Evolutionary conservation across 2,888 invertebrate species (phyloP).

Genomic region (Molorchus minor): DNA sequence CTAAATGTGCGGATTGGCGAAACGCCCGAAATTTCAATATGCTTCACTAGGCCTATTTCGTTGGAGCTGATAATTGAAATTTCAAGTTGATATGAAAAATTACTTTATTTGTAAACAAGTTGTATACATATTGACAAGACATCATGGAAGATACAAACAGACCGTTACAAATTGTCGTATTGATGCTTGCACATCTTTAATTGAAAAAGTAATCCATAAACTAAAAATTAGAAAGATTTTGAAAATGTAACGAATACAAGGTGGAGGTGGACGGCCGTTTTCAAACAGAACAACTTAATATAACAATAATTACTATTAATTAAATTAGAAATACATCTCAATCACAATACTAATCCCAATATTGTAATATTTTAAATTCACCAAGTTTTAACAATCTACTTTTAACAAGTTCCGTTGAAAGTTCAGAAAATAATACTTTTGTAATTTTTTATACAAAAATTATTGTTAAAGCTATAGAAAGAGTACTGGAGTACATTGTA

Average conservation of each 20-base stretch:
- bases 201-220: slow-evolving; percentile 25
- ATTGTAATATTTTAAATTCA: slow-evolving; percentile 14
- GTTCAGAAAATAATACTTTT: background rate
- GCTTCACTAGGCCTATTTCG: no score
- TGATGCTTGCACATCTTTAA: slow-evolving; percentile 38
- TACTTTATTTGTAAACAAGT: slow-evolving; percentile 42
- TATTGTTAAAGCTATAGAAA: no score
- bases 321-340: slow-evolving; percentile 23
- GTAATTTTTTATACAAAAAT: slow-evolving; percentile 6
- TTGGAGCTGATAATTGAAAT: no score
- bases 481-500: no score
- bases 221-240: slow-evolving; percentile 17
- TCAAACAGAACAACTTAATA: slow-evolving; percentile 15
- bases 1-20: no score
- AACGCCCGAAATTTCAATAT: no score
- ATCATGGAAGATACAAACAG: slow-evolving; percentile 58
- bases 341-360: slow-evolving; percentile 28
- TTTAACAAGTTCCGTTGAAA: slow-evolving; percentile 9
- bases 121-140: slow-evolving; percentile 59
- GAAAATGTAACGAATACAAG: slow-evolving; percentile 15
- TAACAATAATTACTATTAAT: no score
- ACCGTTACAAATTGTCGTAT: slow-evolving; percentile 50
- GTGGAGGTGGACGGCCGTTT: slow-evolving; percentile 35
- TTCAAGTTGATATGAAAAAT: slow-evolving; percentile 25
- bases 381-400: slow-evolving; percentile 24